Base-by-base conservation (phyloP, 2,797 vertebrate species). In the Coregonus ussuriensis region DNA sequence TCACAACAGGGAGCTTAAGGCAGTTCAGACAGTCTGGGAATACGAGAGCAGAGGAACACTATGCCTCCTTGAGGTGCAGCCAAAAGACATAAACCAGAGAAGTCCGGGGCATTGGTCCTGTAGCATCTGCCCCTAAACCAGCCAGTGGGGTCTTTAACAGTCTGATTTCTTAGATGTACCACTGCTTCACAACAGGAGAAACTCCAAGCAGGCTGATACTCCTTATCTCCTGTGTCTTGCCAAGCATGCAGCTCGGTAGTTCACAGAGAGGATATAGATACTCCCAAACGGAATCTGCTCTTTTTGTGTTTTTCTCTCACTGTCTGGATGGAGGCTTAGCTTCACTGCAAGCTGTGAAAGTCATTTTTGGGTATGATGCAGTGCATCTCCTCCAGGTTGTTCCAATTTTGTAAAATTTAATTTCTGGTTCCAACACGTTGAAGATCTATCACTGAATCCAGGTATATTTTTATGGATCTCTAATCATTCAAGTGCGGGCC, bases 61-160 rank as follows among this genome's bases (percentile, higher is more conserved):
- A 76, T 75, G 81, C 66, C 68, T 79, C 70, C 79, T 68, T 85
- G 84, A 88, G 79, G 75, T 59, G 74, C 81, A 88, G 80, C 69
- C 71, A 81, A 84, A 37, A 78, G 63, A 65, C 75, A 75, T 83
- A 69, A 85, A 82, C 82, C 29, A 72, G 68, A 5, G 13, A 66
- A 51, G 47, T 1, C 31, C 65, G 3, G 4, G 65, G 13, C 31
- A 35, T 9, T 51, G 29, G 73, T 66, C n/a, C 71, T 11, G n/a
- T n/a, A 82, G 82, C 84, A 88, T 81, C 84, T 89, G 88, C 75
- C 35, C 66, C 67, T 59, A n/a, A 51, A 66, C 3, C n/a, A 37
- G 66, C 81, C 76, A 79, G 63, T 59, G 72, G 41, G 67, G 35
- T 11, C 70, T 6, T 62, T 13, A 62, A 51, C 6, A 67, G 67